These are phyloP conservation scores for Apodemus sylvaticus DNA, from an alignment of 2,113 vertebrate species.

Conservation along the genomic window DNA sequence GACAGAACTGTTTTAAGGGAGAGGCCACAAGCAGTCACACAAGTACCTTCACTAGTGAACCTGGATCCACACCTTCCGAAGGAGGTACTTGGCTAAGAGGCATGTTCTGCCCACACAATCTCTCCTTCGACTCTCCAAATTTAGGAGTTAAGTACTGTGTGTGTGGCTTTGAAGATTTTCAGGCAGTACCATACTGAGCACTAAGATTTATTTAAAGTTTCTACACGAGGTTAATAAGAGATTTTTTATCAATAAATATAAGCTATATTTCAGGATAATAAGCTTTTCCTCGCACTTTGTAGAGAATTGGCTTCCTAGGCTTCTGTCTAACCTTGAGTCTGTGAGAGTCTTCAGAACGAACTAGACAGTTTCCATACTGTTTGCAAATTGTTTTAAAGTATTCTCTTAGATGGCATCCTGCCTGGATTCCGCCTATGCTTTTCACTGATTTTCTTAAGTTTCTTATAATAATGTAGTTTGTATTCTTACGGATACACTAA, in stretches of 20 bases:
- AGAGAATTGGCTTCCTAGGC: not conserved
- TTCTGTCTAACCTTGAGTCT: not conserved
- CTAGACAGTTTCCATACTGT: not conserved
- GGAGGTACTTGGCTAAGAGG: not conserved
- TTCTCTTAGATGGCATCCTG: not conserved
- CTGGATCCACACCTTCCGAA: not conserved
- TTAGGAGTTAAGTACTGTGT: not conserved
- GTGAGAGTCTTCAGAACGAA: not conserved
- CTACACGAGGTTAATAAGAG: not conserved
- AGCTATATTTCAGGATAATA: conserved; percentile 31
- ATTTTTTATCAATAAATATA: not conserved
- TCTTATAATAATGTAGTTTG: not conserved
- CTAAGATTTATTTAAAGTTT: conserved; percentile 30
- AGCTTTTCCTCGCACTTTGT: not conserved
- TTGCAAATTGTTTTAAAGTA: not conserved
- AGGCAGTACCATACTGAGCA: not conserved
- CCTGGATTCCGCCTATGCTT: not conserved
- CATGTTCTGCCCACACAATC: not conserved
- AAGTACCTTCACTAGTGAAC: not conserved
- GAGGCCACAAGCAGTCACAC: not conserved
- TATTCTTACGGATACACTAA: not conserved
- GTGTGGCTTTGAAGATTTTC: not conserved
- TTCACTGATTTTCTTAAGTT: not conserved
- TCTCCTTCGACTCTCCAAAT: not conserved
- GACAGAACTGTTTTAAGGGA: conserved; percentile 24